These are phyloP conservation scores for Rattus norvegicus DNA, from an alignment of 2,113 vertebrate genomes.

Conservation along the genomic window DNA sequence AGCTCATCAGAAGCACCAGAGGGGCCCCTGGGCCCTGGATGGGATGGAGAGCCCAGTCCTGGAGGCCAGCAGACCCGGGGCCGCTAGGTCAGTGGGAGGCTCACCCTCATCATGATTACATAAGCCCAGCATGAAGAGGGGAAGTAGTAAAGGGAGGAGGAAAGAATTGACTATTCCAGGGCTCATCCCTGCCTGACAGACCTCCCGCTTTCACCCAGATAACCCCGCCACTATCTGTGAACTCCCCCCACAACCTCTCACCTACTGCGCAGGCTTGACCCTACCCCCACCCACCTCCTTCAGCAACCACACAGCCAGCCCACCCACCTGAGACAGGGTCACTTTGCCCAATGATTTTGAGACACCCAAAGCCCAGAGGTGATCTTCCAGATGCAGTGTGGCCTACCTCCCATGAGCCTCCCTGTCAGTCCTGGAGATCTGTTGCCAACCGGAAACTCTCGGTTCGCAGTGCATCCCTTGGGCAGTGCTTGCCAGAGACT, in stretches of 20 bases:
- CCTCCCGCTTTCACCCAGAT: background rate
- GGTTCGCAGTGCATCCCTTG: background rate
- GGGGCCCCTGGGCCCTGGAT: too few species aligned
- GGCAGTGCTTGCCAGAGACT: background rate
- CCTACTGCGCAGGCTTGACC: background rate
- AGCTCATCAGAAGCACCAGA: too few species aligned
- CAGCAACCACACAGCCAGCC: background rate
- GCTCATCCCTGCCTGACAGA: rapidly evolving
- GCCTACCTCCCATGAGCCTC: background rate
- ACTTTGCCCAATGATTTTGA: background rate
- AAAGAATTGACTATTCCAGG: background rate
- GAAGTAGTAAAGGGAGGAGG: too few species aligned
- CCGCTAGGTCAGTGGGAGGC: too few species aligned
- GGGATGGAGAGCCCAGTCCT: too few species aligned
- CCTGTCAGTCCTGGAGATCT: background rate
- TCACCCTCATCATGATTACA: background rate
- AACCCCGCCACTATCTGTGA: background rate
- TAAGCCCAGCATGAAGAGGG: background rate
- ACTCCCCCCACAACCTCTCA: background rate
- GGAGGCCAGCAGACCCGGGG: too few species aligned
- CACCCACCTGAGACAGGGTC: background rate
- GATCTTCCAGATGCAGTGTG: background rate
- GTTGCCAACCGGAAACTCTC: rapidly evolving
- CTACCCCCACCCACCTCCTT: background rate
- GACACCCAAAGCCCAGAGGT: background rate